Base-by-base conservation (phyloP, 2,888 invertebrate species). In the Alcis repandata region DNA sequence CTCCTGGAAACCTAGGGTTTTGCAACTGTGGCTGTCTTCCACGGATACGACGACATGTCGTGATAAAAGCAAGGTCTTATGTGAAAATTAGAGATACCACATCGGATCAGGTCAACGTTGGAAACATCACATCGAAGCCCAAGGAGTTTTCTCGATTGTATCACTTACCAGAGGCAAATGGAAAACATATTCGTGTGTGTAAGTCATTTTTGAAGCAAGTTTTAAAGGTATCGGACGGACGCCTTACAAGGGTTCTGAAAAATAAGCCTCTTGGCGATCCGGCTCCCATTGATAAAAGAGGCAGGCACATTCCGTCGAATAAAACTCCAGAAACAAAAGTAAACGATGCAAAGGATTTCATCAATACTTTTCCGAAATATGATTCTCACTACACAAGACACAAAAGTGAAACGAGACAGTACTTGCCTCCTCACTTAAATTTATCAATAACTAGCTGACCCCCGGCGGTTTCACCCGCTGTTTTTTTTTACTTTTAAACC, bases 211-310 rank as follows among this genome's bases (percentile, higher is more conserved):
- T n/a, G n/a, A n/a, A n/a, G n/a, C n/a, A n/a, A n/a, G n/a, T n/a
- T n/a, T n/a, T n/a, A n/a, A n/a, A n/a, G n/a, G n/a, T n/a, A n/a
- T n/a, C n/a, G n/a, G n/a, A n/a, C n/a, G n/a, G n/a, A n/a, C n/a
- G n/a, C n/a, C n/a, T n/a, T n/a, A n/a, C n/a, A n/a, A n/a, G n/a
- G n/a, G n/a, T n/a, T n/a, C n/a, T n/a, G n/a, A n/a, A n/a, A n/a
- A n/a, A n/a, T n/a, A 63, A 67, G 45, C 53, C 60, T 43, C 48
- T 52, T 53, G 58, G 45, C 49, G 49, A 51, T 51, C 45, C 56
- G 40, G 43, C 69, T 57, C 67, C 66, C 45, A 58, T 54, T 36
- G 68, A 73, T 67, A 49, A 67, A 67, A 71, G 70, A 69, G 73
- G 70, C 19, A 69, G 56, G 9, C 63, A 68, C 43, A 38, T 59